Evolutionary conservation across 2,113 vertebrate genomes (phyloP).

Genomic region (Scophthalmus maximus): DNA sequence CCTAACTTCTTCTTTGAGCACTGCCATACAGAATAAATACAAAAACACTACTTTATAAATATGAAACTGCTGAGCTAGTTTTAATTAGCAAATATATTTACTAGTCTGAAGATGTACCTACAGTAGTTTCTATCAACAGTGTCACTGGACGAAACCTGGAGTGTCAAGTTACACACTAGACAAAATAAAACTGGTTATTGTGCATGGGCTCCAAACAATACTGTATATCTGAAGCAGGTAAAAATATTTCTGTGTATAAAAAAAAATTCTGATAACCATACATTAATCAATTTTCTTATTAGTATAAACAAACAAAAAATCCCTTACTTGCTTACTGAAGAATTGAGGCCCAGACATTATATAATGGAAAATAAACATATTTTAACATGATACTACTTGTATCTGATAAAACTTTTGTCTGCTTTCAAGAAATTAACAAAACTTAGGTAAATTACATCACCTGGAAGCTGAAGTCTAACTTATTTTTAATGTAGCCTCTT

Average conservation of each 20-base stretch:
- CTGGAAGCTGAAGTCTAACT: not conserved
- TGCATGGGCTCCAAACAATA: not conserved
- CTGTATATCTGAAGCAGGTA: conserved; percentile 1
- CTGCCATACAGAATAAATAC: conserved; percentile 22
- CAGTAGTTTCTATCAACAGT: conserved; percentile 15
- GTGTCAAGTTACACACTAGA: not conserved
- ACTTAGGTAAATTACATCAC: not conserved
- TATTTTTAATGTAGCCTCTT: not conserved
- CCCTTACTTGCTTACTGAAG: not conserved
- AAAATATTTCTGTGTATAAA: not conserved
- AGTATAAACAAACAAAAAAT: not conserved
- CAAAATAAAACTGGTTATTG: not conserved
- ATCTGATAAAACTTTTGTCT: not conserved
- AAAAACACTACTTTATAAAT: conserved; percentile 28
- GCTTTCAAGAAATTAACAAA: not conserved
- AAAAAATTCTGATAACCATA: not conserved
- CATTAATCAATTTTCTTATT: not conserved
- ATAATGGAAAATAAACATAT: not conserved
- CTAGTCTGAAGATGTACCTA: not conserved
- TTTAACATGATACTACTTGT: not conserved
- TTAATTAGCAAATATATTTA: conserved; percentile 10
- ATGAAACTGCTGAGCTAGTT: conserved; percentile 25
- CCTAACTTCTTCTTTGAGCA: conserved; percentile 2
- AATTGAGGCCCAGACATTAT: not conserved
- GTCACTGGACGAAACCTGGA: conserved; percentile 4